Base-by-base conservation (phyloP, 23 tunicate genomes). In the Trididemnum clinides region DNA sequence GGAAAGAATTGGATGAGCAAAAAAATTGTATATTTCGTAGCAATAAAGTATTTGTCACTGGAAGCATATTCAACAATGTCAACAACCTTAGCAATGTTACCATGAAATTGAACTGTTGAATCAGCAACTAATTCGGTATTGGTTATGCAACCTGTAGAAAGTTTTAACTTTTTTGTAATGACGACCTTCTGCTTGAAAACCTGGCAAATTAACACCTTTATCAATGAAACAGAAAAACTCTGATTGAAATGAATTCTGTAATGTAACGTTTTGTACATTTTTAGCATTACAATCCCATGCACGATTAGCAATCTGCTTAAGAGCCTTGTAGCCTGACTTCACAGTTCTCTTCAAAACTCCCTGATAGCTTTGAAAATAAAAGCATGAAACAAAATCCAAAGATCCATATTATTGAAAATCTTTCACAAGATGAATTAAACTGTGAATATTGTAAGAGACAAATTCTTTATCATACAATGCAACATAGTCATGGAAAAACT, bases 281-380 rank as follows among this genome's bases (percentile, higher is more conserved):
- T 64, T 64, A 10, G 36, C 74, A 64, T 82, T 82, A 19, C 26
- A 34, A 64, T 82, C 49, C 58, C 23, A 82, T 10, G 33, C 86
- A 64, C 20, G 50, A 38, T 20, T 6, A 1, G 76, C 76, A 64
- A 82, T 28, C 54, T 82, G 86, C 23, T 82, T 57, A 59, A 82
- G 71, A 30, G 86, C 76, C 64, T 82, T 64, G 26, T 5, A 82
- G 37, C 76, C 86, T 28, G 86, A 82, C 20, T 39, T 64, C 20
- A 82, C 86, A 82, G 20, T 5, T 3, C 39, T 64, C 64, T 82
- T 82, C 28, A 82, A 37, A 25, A 39, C 33, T 64, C 86, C 86
- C 38, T 64, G 64, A 82, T 64, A 82, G 29, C 86, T 82, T 64
- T 82, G 58, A 82, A 64, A 82, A 7, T 50, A 20, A 64, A 82